A percentile compares a stretch with the other conserved stretches of the same genome.
These are phyloP conservation scores for Acyrthosiphon pisum DNA, from an alignment of 1,140 invertebrate genomes.

Conservation along the genomic window DNA sequence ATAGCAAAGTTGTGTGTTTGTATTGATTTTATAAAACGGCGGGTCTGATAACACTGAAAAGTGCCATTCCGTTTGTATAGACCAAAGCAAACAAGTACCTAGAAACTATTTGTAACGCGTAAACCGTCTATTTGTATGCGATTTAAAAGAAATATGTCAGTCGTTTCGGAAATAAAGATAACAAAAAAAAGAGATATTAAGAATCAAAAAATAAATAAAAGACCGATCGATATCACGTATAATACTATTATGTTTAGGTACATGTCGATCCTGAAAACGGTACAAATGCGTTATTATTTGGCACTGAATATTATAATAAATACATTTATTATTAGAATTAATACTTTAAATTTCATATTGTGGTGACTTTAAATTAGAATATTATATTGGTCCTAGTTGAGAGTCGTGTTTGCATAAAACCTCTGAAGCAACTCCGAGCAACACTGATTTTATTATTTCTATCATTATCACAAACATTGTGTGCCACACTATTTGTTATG, in stretches of 20 bases:
- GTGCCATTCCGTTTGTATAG: not conserved
- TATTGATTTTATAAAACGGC: not conserved
- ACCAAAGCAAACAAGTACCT: slow-evolving; percentile 9
- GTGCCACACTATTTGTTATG: no score
- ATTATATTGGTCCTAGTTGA: not conserved
- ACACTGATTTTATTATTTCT: no score
- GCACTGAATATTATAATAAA: not conserved
- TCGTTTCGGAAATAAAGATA: not conserved
- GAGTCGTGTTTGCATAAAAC: no score
- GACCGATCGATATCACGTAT: not conserved
- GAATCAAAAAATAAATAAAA: not conserved
- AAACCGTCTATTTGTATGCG: slow-evolving; percentile 11
- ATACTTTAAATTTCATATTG: not conserved
- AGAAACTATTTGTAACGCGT: not conserved
- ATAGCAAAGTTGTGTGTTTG: slow-evolving; percentile 9
- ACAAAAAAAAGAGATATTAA: not conserved
- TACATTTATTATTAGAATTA: not conserved
- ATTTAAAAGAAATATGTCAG: not conserved
- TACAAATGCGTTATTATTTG: not conserved
- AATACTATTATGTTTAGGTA: no score
- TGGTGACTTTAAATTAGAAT: not conserved
- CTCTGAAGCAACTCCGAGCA: no score
- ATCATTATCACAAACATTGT: no score
- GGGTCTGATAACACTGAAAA: not conserved
- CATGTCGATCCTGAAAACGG: not conserved